These are phyloP conservation scores for Pomatostomus ruficeps DNA, from an alignment of 2,113 vertebrate genomes.

Conservation along the genomic window DNA sequence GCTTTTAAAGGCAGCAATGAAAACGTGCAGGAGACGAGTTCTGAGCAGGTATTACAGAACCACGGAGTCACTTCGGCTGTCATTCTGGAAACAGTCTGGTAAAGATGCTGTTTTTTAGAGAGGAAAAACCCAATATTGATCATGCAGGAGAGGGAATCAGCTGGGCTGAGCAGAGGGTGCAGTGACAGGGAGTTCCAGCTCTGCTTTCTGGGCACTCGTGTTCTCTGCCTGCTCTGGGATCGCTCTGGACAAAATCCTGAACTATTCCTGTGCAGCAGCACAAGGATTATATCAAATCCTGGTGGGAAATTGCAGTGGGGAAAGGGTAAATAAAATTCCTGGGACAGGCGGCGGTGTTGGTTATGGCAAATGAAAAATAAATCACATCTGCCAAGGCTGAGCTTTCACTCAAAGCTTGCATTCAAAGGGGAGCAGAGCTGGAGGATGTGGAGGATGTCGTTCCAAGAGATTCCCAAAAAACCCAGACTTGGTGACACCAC, in stretches of 20 bases:
- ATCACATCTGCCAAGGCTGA: background rate
- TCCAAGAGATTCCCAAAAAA: background rate
- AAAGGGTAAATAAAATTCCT: slow-evolving; percentile 5
- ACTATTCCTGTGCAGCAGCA: background rate
- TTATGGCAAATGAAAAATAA: background rate
- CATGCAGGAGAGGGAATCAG: background rate
- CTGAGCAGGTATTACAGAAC: slow-evolving; percentile 56
- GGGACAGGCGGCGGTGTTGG: background rate
- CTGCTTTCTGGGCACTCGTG: background rate
- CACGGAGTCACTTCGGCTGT: slow-evolving; percentile 61
- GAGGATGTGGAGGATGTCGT: rapidly evolving
- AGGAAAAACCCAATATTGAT: slow-evolving; percentile 12
- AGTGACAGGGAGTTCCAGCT: background rate
- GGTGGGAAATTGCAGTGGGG: background rate
- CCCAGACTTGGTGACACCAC: background rate
- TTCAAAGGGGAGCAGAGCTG: background rate
- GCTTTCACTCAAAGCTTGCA: background rate
- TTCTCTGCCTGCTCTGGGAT: background rate
- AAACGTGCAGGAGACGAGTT: slow-evolving; percentile 53
- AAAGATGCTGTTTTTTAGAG: slow-evolving; percentile 6
- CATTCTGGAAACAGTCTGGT: slow-evolving; percentile 40
- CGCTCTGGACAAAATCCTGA: background rate
- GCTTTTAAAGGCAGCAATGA: slow-evolving; percentile 39
- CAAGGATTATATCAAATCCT: background rate
- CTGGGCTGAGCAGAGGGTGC: slow-evolving; percentile 2